Conservation (phyloP, 2,113 vertebrate genomes). For the Hyperopisus bebe region DNA sequence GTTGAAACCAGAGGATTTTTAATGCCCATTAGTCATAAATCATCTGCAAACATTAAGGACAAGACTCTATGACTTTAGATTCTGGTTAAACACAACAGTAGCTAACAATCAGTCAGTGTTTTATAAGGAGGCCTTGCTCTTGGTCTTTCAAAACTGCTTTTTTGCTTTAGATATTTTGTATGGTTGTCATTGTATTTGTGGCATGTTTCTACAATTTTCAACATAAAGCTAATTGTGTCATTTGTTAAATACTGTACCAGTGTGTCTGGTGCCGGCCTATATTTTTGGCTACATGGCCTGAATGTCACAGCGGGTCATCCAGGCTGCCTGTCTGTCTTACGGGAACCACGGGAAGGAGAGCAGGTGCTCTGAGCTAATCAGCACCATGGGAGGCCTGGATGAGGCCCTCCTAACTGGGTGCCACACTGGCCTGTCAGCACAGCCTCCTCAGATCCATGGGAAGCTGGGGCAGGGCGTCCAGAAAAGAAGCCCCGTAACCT, state of each 20-base stretch:
- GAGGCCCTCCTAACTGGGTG: background rate
- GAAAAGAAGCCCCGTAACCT: background rate
- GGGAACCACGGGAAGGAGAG: background rate
- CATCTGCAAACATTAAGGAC: background rate
- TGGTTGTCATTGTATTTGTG: background rate
- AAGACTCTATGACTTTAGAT: background rate
- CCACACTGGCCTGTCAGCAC: background rate
- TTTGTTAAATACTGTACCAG: background rate
- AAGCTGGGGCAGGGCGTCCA: background rate
- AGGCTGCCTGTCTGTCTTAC: background rate
- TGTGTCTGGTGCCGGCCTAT: background rate
- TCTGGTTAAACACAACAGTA: background rate
- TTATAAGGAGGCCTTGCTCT: background rate
- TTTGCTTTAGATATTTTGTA: background rate
- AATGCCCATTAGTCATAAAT: background rate
- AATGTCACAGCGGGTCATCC: background rate
- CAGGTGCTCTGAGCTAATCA: background rate
- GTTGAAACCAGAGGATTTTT: background rate
- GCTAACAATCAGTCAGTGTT: background rate
- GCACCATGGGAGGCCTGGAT: background rate
- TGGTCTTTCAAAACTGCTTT: background rate
- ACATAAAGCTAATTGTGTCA: background rate
- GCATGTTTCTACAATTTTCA: background rate
- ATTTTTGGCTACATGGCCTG: background rate
- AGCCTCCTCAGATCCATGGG: background rate